Conservation (phyloP, 2,888 invertebrate species). For the Catocala fraxini region DNA sequence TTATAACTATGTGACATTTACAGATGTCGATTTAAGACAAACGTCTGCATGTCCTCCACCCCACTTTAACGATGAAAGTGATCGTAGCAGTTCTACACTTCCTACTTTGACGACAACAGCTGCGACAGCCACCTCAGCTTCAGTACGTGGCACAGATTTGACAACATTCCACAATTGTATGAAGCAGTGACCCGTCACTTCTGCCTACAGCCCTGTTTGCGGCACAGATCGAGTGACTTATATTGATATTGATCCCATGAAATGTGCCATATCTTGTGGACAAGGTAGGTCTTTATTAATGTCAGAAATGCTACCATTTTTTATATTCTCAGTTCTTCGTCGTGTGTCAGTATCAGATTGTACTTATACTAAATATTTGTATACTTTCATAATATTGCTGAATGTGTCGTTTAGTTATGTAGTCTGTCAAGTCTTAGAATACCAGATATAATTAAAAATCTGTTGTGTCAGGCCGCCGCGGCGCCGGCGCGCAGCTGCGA, state of each 20-base stretch:
- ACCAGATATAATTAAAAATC: too few species aligned
- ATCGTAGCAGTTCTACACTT: background rate
- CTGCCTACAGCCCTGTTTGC: constrained; percentile 79
- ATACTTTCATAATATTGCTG: too few species aligned
- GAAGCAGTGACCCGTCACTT: constrained; percentile 63
- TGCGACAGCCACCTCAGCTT: background rate
- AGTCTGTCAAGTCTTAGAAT: too few species aligned
- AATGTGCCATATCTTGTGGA: constrained; percentile 77
- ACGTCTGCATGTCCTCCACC: constrained; percentile 30
- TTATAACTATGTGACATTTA: background rate
- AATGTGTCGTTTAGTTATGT: too few species aligned
- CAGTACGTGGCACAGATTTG: constrained; percentile 18
- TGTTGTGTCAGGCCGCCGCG: too few species aligned
- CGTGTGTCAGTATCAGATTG: too few species aligned
- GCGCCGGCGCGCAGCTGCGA: too few species aligned
- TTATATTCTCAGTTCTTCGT: background rate
- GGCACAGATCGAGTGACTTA: constrained; percentile 76
- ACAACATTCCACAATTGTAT: constrained; percentile 44
- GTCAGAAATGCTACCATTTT: background rate
- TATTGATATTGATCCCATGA: constrained; percentile 68
- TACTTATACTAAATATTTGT: too few species aligned
- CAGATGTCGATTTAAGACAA: constrained; percentile 28
- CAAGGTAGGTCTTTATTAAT: constrained; percentile 62
- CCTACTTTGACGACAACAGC: background rate
- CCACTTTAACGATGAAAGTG: background rate